These are phyloP conservation scores for Drosophila paranaensis DNA, from an alignment of 2,888 invertebrate species.

Conservation along the genomic window DNA sequence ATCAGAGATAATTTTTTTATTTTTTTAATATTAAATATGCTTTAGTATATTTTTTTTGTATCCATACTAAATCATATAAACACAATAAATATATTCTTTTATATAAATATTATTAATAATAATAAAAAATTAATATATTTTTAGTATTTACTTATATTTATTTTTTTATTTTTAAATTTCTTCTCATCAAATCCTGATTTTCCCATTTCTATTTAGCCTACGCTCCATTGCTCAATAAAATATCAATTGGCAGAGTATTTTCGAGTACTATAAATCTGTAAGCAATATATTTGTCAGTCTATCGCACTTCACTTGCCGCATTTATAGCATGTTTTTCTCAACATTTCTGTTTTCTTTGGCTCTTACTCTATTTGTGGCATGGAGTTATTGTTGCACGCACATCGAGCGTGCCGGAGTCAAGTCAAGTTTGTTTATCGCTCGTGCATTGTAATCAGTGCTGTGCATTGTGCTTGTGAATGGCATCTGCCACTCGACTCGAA, in stretches of 20 bases:
- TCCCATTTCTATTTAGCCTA: background rate
- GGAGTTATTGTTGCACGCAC: slow-evolving; percentile 47
- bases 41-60: no score
- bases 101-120: no score
- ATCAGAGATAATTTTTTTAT: no score
- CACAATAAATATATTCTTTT: no score
- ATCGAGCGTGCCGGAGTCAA: slow-evolving; percentile 36
- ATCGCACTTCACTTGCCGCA: background rate
- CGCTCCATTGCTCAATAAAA: background rate
- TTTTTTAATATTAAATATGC: no score
- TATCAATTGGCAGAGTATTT: background rate
- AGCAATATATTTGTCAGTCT: background rate
- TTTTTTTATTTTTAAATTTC: no score
- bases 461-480: slow-evolving; percentile 29
- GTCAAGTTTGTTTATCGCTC: slow-evolving; percentile 25
- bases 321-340: slow-evolving; percentile 5
- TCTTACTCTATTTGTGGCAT: slow-evolving; percentile 11
- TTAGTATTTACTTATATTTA: no score
- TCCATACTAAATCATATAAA: no score
- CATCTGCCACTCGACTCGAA: slow-evolving; percentile 19
- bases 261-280: background rate
- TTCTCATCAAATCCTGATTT: no score
- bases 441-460: slow-evolving; percentile 41
- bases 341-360: background rate
- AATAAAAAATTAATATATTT: no score